These are phyloP conservation scores for Phacellophora camtschatica DNA, from an alignment of 30 jellyfish, hydroid and myxozoan species.

Conservation along the genomic window DNA sequence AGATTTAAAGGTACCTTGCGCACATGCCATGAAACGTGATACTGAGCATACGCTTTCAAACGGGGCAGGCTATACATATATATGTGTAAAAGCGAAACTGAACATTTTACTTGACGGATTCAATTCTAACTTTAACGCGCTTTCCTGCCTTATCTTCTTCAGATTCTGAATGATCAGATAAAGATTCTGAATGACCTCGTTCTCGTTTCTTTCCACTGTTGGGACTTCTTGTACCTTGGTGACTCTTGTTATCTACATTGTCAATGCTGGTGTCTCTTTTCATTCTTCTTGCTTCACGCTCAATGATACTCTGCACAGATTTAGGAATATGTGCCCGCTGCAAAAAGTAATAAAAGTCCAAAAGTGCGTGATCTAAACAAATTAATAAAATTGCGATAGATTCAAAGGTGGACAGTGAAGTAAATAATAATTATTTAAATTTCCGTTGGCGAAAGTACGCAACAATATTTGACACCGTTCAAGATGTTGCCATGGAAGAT, in stretches of 20 bases:
- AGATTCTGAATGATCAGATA: slow-evolving; percentile 60
- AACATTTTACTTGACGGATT: background rate
- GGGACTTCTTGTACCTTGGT: slow-evolving; percentile 1
- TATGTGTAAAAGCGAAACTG: background rate
- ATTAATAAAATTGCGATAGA: too few relatives aligned
- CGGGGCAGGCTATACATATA: too few relatives aligned
- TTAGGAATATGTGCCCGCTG: slow-evolving; percentile 97
- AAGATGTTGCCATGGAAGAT: too few relatives aligned
- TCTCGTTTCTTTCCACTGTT: slow-evolving; percentile 27
- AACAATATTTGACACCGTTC: too few relatives aligned
- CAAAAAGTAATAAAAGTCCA: slow-evolving; percentile 1
- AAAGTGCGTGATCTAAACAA: too few relatives aligned
- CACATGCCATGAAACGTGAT: too few relatives aligned
- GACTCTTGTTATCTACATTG: slow-evolving; percentile 10
- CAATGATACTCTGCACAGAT: slow-evolving; percentile 82
- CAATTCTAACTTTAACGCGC: slow-evolving; percentile 28
- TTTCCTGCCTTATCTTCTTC: slow-evolving; percentile 56
- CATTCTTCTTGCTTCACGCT: slow-evolving; percentile 63
- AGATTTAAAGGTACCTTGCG: too few relatives aligned
- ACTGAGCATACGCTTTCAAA: too few relatives aligned
- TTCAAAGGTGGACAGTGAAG: too few relatives aligned
- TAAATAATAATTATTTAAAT: too few relatives aligned
- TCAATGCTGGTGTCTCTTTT: slow-evolving; percentile 23
- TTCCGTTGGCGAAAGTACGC: too few relatives aligned
- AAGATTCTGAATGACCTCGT: slow-evolving; percentile 39